Evolutionary conservation across 2,888 invertebrate genomes (phyloP).

Genomic region (Apamea monoglypha): DNA sequence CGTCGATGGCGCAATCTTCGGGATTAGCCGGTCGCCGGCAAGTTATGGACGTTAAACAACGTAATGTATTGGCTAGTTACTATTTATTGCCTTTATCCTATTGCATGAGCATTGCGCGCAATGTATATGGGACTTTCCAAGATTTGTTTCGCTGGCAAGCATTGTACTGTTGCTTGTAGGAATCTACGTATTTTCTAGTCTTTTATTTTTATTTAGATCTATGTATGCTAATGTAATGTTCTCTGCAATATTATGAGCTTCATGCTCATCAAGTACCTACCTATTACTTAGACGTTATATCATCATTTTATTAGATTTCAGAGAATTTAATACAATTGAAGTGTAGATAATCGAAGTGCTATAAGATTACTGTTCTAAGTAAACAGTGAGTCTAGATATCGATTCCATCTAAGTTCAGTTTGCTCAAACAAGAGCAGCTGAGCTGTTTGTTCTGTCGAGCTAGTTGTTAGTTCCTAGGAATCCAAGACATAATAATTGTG

Average conservation of each 20-base stretch:
- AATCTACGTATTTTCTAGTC: constrained; percentile 9
- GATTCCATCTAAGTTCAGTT: constrained; percentile 43
- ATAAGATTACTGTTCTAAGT: constrained; percentile 34
- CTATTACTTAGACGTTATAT: background rate
- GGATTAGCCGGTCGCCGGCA: constrained; percentile 64
- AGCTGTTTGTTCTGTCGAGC: constrained; percentile 37
- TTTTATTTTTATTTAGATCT: constrained; percentile 2
- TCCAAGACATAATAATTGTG: background rate
- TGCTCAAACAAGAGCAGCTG: constrained; percentile 20
- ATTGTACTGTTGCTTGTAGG: constrained; percentile 50
- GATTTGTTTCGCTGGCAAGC: constrained; percentile 58
- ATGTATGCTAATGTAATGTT: background rate
- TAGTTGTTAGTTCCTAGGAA: constrained; percentile 13
- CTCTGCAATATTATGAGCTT: background rate
- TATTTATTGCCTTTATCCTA: constrained; percentile 66
- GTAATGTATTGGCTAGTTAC: constrained; percentile 63
- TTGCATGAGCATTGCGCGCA: constrained; percentile 52
- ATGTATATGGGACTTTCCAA: constrained; percentile 44
- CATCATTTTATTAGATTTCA: background rate
- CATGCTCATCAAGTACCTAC: background rate
- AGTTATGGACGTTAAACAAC: constrained; percentile 65
- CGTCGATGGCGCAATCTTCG: constrained; percentile 64
- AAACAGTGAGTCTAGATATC: constrained; percentile 36
- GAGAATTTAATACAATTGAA: constrained; percentile 17
- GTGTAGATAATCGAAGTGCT: constrained; percentile 29